Evolutionary conservation across 2,113 vertebrate genomes (phyloP).

Genomic region (Salvelinus fontinalis): DNA sequence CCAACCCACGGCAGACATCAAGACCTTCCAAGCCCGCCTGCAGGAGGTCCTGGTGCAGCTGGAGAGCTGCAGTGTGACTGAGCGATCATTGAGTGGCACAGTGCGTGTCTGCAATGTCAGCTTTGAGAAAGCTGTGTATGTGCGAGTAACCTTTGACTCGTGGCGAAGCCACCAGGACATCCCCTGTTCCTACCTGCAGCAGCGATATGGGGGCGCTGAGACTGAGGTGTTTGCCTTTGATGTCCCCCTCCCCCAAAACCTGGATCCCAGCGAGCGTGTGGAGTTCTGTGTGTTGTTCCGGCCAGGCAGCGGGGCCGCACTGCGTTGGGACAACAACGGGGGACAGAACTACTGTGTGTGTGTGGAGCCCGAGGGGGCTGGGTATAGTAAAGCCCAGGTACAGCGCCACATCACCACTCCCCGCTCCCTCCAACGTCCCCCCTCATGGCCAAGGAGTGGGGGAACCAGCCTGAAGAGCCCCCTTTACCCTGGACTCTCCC

Average conservation of each 20-base stretch:
- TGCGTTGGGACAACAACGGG: slow-evolving; percentile 64
- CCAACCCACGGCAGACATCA: slow-evolving; percentile 51
- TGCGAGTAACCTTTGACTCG: slow-evolving; percentile 74
- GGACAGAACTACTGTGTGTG: slow-evolving; percentile 68
- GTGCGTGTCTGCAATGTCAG: slow-evolving; percentile 59
- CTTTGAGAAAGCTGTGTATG: slow-evolving; percentile 54
- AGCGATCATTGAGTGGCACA: slow-evolving; percentile 62
- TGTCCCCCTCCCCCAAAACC: slow-evolving; percentile 52
- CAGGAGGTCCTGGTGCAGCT: slow-evolving; percentile 53
- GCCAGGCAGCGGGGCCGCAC: slow-evolving; percentile 22
- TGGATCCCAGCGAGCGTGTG: slow-evolving; percentile 31
- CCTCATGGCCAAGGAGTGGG: background rate
- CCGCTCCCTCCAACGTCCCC: background rate
- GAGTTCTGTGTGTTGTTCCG: slow-evolving; percentile 72
- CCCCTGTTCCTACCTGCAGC: slow-evolving; percentile 60
- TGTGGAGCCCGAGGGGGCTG: slow-evolving; percentile 26
- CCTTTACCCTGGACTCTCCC: background rate
- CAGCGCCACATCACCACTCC: background rate
- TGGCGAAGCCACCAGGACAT: slow-evolving; percentile 73
- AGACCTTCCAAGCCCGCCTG: slow-evolving; percentile 49
- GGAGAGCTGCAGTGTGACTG: slow-evolving; percentile 71
- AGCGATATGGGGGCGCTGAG: background rate
- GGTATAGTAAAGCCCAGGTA: background rate
- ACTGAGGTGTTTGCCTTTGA: slow-evolving; percentile 69
- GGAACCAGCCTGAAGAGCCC: background rate